Evolutionary conservation across 2,113 vertebrate genomes (phyloP).

Genomic region (Nyctereutes procyonoides): DNA sequence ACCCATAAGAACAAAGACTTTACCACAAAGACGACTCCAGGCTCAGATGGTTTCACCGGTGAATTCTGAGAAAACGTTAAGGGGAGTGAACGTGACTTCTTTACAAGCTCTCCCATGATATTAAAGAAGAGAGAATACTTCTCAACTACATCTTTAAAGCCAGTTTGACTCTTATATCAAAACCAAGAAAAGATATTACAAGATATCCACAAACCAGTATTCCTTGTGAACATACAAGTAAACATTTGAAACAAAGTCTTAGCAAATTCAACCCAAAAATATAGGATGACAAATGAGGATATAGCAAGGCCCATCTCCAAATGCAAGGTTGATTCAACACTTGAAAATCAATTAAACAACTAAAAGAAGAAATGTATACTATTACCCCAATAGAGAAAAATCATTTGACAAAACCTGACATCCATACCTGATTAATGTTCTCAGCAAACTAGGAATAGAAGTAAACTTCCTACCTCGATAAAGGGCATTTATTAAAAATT

Average conservation of each 20-base stretch:
- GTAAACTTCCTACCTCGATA: not conserved
- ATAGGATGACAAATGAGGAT: too few relatives aligned
- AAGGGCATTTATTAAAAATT: not conserved
- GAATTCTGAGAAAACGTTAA: not conserved
- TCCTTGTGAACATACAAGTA: accelerated
- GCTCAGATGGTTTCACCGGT: not conserved
- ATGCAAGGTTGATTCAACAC: not conserved
- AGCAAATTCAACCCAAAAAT: not conserved
- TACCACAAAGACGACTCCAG: not conserved
- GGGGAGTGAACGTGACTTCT: not conserved
- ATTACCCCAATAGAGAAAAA: not conserved
- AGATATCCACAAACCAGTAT: too few relatives aligned
- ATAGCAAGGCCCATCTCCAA: not conserved
- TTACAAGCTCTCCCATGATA: not conserved
- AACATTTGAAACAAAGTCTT: not conserved
- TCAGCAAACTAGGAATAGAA: too few relatives aligned
- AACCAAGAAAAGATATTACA: not conserved
- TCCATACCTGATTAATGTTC: not conserved
- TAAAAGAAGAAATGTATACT: not conserved
- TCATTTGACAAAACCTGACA: too few relatives aligned
- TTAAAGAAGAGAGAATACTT: not conserved
- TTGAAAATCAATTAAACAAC: not conserved
- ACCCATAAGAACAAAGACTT: not conserved
- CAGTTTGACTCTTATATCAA: not conserved
- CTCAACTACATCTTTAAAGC: not conserved